Evolutionary conservation across 2,113 vertebrate genomes (phyloP).

Genomic region (Petaurus breviceps): DNA sequence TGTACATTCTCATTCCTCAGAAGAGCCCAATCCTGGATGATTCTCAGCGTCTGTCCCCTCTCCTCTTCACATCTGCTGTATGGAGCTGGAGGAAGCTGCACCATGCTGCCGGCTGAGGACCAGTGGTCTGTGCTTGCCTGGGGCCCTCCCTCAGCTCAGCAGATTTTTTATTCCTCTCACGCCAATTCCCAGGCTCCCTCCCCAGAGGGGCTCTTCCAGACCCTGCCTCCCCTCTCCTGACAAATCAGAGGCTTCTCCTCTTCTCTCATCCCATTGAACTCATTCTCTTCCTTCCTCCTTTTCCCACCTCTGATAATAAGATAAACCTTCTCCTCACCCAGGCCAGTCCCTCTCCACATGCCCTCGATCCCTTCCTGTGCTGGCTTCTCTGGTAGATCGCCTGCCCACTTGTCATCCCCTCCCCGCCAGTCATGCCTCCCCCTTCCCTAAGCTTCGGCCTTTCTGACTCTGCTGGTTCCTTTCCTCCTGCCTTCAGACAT

Average conservation of each 20-base stretch:
- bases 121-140: rapidly evolving
- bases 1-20: not conserved
- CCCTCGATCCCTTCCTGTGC: too few species aligned
- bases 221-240: not conserved
- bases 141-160: not conserved
- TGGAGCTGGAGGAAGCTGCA: not conserved
- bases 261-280: too few species aligned
- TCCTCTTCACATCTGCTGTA: not conserved
- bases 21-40: not conserved
- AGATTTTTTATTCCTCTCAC: not conserved
- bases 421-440: too few species aligned
- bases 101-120: not conserved
- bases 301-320: too few species aligned
- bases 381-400: too few species aligned
- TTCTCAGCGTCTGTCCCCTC: not conserved
- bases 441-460: too few species aligned
- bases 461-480: too few species aligned
- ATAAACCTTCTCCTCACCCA: too few species aligned
- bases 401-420: too few species aligned
- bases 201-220: rapidly evolving
- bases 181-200: too few species aligned
- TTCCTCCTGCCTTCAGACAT: not conserved
- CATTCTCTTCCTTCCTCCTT: too few species aligned
- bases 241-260: not conserved
- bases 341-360: too few species aligned